phyloP scores from a whole-genome alignment of 2,113 vertebrate species.

The Corythaeola cristata region DNA sequence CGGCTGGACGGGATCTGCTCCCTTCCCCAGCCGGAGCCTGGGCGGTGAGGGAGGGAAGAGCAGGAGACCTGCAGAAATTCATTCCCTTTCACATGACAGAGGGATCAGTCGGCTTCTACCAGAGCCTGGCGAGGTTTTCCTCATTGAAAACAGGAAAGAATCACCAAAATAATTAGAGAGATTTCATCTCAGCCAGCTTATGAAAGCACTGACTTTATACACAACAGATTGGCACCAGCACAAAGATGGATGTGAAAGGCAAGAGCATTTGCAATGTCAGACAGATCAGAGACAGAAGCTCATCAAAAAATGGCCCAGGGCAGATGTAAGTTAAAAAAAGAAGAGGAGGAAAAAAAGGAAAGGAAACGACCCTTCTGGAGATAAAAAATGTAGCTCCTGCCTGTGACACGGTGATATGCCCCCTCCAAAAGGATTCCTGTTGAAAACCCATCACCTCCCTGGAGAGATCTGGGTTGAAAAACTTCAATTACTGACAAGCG shows the following conservation, averaged over 20 bases:
- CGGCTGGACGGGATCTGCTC: neutral
- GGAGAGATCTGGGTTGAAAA: constrained; percentile 20
- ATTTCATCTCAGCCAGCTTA: constrained; percentile 62
- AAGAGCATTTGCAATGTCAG: constrained; percentile 59
- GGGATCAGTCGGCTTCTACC: constrained; percentile 9
- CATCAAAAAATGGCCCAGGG: constrained; percentile 65
- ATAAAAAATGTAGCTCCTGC: neutral
- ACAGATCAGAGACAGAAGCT: constrained; percentile 64
- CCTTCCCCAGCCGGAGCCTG: neutral
- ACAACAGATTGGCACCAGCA: constrained; percentile 59
- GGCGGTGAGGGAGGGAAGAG: neutral
- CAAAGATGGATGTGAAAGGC: constrained; percentile 65
- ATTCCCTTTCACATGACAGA: constrained; percentile 47
- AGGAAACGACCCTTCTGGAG: constrained; percentile 48
- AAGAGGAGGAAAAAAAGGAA: neutral
- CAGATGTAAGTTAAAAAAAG: constrained; percentile 45
- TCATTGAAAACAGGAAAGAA: constrained; percentile 61
- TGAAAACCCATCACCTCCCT: constrained; percentile 12
- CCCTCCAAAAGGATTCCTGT: neutral
- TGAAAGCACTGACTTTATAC: constrained; percentile 59
- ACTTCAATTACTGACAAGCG: neutral
- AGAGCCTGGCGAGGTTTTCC: constrained; percentile 40
- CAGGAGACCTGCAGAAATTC: constrained; percentile 35
- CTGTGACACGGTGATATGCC: neutral
- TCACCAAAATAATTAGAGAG: constrained; percentile 67